Conservation (phyloP, 2,113 vertebrate genomes). For the Octodon degus region DNA sequence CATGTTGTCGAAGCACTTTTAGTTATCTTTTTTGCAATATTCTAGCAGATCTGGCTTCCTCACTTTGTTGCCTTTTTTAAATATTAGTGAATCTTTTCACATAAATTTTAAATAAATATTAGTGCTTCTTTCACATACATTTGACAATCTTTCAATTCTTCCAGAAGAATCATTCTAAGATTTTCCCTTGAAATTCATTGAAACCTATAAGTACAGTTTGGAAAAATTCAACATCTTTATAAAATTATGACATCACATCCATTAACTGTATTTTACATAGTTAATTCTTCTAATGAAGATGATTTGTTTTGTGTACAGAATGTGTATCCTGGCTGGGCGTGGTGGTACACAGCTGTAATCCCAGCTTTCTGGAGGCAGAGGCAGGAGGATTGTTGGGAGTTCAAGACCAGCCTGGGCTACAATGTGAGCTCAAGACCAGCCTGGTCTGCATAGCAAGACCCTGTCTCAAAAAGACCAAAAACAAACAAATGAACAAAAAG, state of each 20-base stretch:
- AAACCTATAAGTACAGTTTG: background rate
- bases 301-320: background rate
- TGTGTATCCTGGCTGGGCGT: background rate
- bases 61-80: background rate
- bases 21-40: background rate
- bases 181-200: background rate
- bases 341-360: too few species aligned
- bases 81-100: background rate
- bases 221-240: background rate
- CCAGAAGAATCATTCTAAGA: background rate
- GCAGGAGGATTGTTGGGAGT: too few species aligned
- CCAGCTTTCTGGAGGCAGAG: too few species aligned
- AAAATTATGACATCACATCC: background rate
- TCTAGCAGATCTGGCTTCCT: background rate
- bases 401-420: too few species aligned
- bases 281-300: background rate
- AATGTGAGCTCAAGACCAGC: too few species aligned
- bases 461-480: too few species aligned
- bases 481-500: too few species aligned
- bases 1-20: background rate
- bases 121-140: background rate
- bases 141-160: background rate
- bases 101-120: slow-evolving; percentile 19
- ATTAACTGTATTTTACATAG: background rate
- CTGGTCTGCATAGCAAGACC: too few species aligned